Conservation (phyloP, 2,113 vertebrate genomes). For the Python bivittatus region DNA sequence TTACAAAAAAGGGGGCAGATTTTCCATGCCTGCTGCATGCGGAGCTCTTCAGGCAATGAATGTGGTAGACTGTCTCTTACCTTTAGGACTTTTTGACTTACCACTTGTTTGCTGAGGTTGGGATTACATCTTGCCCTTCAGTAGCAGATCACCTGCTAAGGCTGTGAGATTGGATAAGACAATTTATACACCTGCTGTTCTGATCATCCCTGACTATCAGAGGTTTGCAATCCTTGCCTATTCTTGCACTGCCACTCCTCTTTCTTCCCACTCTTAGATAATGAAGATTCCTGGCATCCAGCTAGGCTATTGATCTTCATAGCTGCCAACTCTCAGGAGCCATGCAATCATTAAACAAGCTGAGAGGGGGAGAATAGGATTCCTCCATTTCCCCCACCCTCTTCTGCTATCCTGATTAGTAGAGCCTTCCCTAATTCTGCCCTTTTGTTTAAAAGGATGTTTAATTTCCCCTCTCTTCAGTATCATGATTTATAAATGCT, state of each 20-base stretch:
- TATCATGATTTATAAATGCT: neutral
- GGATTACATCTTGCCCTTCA: neutral
- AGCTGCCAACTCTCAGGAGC: neutral
- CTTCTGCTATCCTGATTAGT: neutral
- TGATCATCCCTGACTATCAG: neutral
- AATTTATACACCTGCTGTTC: neutral
- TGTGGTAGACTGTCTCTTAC: neutral
- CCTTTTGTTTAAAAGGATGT: neutral
- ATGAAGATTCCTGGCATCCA: neutral
- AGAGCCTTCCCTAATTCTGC: conserved; percentile 7
- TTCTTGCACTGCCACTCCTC: neutral
- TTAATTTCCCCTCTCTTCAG: neutral
- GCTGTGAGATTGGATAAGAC: neutral
- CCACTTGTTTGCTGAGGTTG: neutral
- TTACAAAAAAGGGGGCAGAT: neutral
- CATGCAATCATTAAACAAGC: neutral
- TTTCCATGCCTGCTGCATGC: neutral
- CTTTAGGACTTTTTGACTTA: neutral
- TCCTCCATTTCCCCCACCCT: neutral
- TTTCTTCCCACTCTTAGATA: neutral
- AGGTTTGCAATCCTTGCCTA: neutral
- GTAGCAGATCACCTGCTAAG: neutral
- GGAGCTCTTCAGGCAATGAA: neutral
- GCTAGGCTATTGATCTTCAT: neutral
- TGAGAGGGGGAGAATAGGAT: neutral